Evolutionary conservation across 2,113 vertebrate species (phyloP).

Genomic region (Myrmecophaga tridactyla): DNA sequence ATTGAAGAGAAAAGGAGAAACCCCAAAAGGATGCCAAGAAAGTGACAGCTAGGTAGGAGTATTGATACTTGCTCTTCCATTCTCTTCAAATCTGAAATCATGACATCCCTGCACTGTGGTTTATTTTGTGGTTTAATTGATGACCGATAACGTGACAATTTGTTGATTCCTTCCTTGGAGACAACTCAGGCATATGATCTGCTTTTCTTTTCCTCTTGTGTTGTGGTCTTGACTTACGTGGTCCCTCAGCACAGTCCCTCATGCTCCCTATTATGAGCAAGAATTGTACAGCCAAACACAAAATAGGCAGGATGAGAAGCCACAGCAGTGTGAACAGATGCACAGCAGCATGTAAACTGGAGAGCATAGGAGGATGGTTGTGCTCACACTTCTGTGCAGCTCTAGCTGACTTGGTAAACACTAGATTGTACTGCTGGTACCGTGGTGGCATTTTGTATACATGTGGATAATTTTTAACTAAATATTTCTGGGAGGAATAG

Average conservation of each 20-base stretch:
- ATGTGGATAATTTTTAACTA: neutral
- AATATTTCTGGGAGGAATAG: neutral
- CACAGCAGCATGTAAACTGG: too few relatives aligned
- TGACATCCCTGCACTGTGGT: neutral
- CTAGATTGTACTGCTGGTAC: neutral
- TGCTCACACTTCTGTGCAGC: fast-evolving
- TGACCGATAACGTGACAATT: neutral
- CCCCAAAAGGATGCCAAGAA: fast-evolving
- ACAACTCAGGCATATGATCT: neutral
- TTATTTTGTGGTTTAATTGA: neutral
- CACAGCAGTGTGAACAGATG: too few relatives aligned
- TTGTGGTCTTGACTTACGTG: neutral
- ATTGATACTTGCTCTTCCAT: neutral
- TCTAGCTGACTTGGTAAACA: neutral
- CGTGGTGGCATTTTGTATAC: neutral
- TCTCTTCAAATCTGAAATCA: neutral
- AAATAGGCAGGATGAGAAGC: neutral
- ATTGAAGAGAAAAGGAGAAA: neutral
- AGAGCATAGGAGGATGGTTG: too few relatives aligned
- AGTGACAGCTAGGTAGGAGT: neutral
- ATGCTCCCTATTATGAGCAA: neutral
- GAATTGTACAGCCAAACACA: neutral
- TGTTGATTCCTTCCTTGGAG: neutral
- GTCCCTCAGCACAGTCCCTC: neutral
- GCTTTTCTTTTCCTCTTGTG: neutral